Percentiles rank a stretch among this genome's conserved stretches.
phyloP scores from a whole-genome alignment of 1,140 invertebrate species.

The Tetragnatha versicolor region DNA sequence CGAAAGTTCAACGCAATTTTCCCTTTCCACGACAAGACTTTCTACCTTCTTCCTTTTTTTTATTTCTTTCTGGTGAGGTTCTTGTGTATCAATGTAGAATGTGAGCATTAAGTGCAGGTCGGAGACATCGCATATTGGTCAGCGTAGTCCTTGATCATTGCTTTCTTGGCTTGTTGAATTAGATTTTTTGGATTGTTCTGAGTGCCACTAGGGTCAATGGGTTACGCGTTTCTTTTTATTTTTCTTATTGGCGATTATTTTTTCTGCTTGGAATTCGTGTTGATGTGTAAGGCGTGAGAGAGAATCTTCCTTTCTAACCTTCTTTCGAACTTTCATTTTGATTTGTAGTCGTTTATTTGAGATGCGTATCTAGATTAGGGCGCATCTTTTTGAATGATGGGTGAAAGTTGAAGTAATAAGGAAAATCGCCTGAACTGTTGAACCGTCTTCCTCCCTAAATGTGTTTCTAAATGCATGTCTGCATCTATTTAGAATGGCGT shows the following conservation, averaged over 20 bases:
- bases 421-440: no score
- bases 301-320: no score
- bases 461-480: no score
- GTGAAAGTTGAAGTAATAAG: no score
- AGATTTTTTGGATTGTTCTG: neutral
- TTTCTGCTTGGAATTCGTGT: neutral
- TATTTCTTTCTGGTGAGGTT: neutral
- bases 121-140: slow-evolving; percentile 25
- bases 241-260: neutral
- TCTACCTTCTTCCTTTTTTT: slow-evolving; percentile 14
- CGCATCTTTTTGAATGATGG: no score
- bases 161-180: slow-evolving; percentile 3
- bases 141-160: neutral
- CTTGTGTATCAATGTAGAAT: slow-evolving; percentile 10
- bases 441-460: no score
- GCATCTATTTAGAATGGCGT: no score
- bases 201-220: slow-evolving; percentile 12
- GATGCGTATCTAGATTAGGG: no score
- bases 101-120: slow-evolving; percentile 20
- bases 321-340: no score
- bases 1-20: slow-evolving; percentile 39
- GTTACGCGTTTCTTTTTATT: slow-evolving; percentile 18
- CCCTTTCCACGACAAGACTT: neutral
- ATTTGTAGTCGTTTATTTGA: no score
- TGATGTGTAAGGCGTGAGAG: neutral